Percentiles rank a stretch among this genome's conserved stretches.
These are phyloP conservation scores for Synergus laeviventris DNA, from an alignment of 2,888 invertebrate genomes.

Conservation along the genomic window DNA sequence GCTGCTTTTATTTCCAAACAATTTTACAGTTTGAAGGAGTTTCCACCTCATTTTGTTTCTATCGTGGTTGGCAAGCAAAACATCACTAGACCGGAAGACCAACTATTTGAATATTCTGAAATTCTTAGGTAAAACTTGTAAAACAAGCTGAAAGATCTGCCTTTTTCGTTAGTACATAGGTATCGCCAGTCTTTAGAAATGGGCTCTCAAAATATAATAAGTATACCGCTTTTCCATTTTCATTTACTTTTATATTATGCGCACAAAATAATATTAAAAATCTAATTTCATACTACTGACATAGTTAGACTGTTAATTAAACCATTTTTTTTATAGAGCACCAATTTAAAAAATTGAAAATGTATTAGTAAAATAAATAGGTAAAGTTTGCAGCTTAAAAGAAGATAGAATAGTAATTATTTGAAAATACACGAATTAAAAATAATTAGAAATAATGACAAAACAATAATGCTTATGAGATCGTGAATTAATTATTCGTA, in stretches of 20 bases:
- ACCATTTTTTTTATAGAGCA: no score
- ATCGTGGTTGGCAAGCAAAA: conserved; percentile 66
- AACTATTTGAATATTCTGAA: conserved; percentile 66
- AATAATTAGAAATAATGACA: neutral
- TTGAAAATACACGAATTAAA: neutral
- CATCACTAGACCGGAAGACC: conserved; percentile 63
- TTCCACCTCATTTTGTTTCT: conserved; percentile 67
- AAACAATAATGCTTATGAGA: neutral
- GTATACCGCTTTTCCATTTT: neutral
- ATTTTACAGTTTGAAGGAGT: conserved; percentile 67
- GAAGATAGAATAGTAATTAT: neutral
- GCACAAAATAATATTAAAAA: neutral
- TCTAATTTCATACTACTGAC: neutral
- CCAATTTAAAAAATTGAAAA: no score
- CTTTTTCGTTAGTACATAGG: neutral
- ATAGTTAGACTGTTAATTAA: neutral
- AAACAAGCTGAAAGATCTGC: conserved; percentile 18
- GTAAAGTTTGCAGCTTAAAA: neutral
- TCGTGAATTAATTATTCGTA: neutral
- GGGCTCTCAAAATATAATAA: neutral
- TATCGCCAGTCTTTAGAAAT: neutral
- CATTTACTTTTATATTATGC: neutral
- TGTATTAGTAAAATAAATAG: neutral
- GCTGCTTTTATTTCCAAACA: neutral
- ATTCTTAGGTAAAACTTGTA: conserved; percentile 66